Base-by-base conservation (phyloP, 2,113 vertebrate genomes). In the Sula dactylatra region DNA sequence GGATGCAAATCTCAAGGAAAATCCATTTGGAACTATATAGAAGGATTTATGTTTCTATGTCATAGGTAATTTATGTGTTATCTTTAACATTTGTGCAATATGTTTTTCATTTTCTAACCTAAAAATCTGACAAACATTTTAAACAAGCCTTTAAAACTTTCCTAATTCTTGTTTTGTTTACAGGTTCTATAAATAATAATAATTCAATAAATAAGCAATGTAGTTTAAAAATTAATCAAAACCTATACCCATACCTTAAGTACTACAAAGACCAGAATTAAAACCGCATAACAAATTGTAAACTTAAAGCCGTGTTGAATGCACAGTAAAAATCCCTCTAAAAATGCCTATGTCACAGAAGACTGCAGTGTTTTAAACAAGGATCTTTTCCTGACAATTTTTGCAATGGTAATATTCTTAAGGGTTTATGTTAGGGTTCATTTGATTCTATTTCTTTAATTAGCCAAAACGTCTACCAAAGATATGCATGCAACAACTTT, bases 221-320 rank as follows among this genome's bases (percentile, higher is more conserved):
- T 44, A 79, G 9, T 76, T 94, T 59, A 69, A 93, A 93, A 96
- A 64, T 31, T n/a, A 94, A 91, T 86, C 47, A 88, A 74, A 90
- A 54, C 4, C 1, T 27, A 79, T 79, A 52, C 11, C 36, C 20
- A 31, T 74, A 77, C 11, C 22, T 84, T n/a, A 73, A 86, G 32
- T 62, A 49, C 19, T 86, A 59, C 27, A 88, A 88, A 82, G 10
- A 0, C 0, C 38, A 47, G 50, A 78, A 91, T 55, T 83, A 86
- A 92, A 95, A 67, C 29, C 0, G 2, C 0, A 0, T 74, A 94
- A 31, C 50, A 42, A 94, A 86, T 91, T 78, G 64, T 78, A 91
- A 89, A 67, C 52, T 29, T 64, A 71, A 84, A 89, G 9, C 38
- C 4, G 0, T 74, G 59, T 81, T 12, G 6, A 91, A 94, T n/a